Conservation (phyloP, 2,888 invertebrate genomes). For the Melikaiella ostensackeni region DNA sequence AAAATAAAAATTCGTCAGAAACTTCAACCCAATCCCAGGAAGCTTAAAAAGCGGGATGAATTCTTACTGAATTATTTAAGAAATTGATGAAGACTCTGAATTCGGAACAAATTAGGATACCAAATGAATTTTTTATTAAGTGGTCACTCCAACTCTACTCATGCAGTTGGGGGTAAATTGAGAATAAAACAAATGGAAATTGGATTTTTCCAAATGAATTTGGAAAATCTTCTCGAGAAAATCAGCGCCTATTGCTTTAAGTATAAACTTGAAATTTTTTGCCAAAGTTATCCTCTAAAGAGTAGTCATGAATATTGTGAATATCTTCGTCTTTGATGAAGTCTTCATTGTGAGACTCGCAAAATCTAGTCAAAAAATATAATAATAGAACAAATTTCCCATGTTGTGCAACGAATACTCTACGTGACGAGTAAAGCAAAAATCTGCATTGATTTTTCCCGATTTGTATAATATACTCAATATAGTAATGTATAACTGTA, state of each 20-base stretch:
- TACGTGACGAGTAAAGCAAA: conserved; percentile 13
- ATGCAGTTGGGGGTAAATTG: conserved; percentile 29
- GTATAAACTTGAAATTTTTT: neutral
- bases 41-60: no score
- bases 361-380: conserved; percentile 21
- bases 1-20: no score
- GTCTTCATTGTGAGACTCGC: conserved; percentile 1
- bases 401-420: conserved; percentile 31
- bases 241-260: conserved; percentile 2
- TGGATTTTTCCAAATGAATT: neutral
- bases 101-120: no score
- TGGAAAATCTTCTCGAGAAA: neutral
- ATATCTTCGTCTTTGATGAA: conserved; percentile 20
- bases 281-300: neutral
- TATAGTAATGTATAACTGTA: conserved; percentile 9
- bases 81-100: no score
- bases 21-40: no score
- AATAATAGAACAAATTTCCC: neutral
- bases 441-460: conserved; percentile 20
- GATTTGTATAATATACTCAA: conserved; percentile 13
- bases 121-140: no score
- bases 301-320: conserved; percentile 14
- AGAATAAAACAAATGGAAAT: neutral
- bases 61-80: no score
- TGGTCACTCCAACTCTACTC: neutral